Evolutionary conservation across 2,113 vertebrate species (phyloP), one percentile per base, ranked within the genome.

Genomic region (Ageneiosus marmoratus): DNA sequence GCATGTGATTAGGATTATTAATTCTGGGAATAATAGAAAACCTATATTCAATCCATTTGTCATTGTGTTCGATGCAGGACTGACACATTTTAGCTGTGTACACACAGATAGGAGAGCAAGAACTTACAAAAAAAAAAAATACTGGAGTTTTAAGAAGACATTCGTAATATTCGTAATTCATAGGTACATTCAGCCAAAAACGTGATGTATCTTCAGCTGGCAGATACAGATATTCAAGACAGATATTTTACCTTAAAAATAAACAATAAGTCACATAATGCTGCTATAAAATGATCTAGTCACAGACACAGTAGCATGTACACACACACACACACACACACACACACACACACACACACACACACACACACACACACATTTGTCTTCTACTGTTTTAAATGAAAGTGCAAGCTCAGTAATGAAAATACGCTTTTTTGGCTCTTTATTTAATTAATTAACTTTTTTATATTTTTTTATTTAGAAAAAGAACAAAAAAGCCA

Each of bases 1-100:
- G 84, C 88, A 74, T 75, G 75, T 84, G 83, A 85, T 89, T 90
- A 89, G 86, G 88, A 84, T 65, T 72, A 86, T 88, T 82, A 2
- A 80, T 77, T 86, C 56, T 82, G 48, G 24, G 32, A 65, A 84
- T 82, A 82, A 79, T 37, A 29, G 62, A 46, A 77, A 29, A 34
- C 29, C 12, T 37, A 4, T 37, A n/a, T 10, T 58, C 50, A 50
- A n/a, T 44, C 55, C 29, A 76, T 18, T 58, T 50, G 56, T 46
- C 46, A 8, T 70, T 72, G 70, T 70, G 24, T 83, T 60, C 32
- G n/a, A 50, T n/a, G 27, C 51, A 24, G 29, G 3, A 51, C 48
- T 34, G 44, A 69, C 13, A 55, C 79, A 10, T 41, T 53, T n/a
- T 37, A 60, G 15, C 60, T 60, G 56, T 41, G 55, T 34, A 62